These are phyloP conservation scores for Anolis apletophallus DNA, from an alignment of 2,797 vertebrate genomes.

Conservation along the genomic window DNA sequence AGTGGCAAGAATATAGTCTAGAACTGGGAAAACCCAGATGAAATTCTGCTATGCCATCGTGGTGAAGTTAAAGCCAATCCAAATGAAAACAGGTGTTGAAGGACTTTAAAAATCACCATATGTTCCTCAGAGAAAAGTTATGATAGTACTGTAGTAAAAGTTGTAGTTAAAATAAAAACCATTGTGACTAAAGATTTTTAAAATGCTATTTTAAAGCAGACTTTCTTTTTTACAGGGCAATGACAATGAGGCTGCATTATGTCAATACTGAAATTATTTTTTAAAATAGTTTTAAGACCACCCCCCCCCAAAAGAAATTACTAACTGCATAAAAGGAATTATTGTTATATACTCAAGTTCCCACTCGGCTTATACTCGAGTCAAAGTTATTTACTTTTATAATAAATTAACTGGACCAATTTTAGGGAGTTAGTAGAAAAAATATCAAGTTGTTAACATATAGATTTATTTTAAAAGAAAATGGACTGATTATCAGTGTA, in stretches of 20 bases:
- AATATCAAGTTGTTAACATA: not conserved
- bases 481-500: not conserved
- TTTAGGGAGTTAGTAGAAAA: not conserved
- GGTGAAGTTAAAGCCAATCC: not conserved
- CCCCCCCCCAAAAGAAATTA: not conserved
- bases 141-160: not conserved
- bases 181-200: not conserved
- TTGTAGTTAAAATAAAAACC: not conserved
- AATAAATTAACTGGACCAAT: not conserved
- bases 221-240: not conserved
- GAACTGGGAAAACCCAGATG: not conserved
- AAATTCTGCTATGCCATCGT: too few relatives aligned
- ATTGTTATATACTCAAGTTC: too few relatives aligned
- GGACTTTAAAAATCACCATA: not conserved
- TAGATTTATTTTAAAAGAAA: not conserved
- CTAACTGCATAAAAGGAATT: too few relatives aligned
- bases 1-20: not conserved
- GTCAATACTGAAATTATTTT: not conserved
- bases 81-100: not conserved
- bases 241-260: not conserved
- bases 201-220: not conserved
- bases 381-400: too few relatives aligned
- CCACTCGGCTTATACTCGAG: too few relatives aligned
- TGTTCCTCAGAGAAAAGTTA: not conserved
- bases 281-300: too few relatives aligned